phyloP scores from a whole-genome alignment of 1,140 invertebrate genomes.

The Drosophila sturtevanti region DNA sequence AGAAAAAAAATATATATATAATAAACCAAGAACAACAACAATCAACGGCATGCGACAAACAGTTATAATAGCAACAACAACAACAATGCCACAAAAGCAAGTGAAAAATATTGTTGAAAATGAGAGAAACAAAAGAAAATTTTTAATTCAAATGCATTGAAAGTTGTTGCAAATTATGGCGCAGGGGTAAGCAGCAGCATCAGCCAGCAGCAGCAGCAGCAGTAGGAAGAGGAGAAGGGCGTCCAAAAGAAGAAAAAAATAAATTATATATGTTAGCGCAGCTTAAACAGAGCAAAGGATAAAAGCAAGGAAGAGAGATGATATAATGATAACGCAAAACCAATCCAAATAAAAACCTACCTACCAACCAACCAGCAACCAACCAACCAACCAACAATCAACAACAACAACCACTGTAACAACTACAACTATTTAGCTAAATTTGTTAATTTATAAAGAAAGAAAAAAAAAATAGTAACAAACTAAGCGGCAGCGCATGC shows the following conservation, averaged over 20 bases:
- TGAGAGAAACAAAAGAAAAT: conserved; percentile 23
- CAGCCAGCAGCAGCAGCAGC: background rate
- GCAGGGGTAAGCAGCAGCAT: background rate
- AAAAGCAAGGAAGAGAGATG: conserved; percentile 8
- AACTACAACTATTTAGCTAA: conserved; percentile 80
- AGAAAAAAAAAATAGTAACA: conserved; percentile 37
- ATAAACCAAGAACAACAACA: conserved; percentile 46
- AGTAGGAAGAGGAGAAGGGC: background rate
- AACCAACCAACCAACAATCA: conserved; percentile 37
- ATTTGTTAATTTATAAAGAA: conserved; percentile 80
- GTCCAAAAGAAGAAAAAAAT: too few species aligned
- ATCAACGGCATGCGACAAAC: conserved; percentile 48
- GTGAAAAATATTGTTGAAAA: conserved; percentile 45
- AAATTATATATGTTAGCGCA: conserved; percentile 43
- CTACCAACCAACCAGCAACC: conserved; percentile 57
- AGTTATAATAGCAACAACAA: conserved; percentile 42
- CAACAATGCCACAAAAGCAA: conserved; percentile 35
- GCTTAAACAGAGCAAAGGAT: background rate
- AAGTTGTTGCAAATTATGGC: conserved; percentile 38
- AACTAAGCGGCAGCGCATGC: conserved; percentile 69
- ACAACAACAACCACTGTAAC: conserved; percentile 54
- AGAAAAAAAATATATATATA: conserved; percentile 48
- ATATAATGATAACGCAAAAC: conserved; percentile 50
- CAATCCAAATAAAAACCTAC: conserved; percentile 64
- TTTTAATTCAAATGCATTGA: conserved; percentile 47